phyloP scores from a whole-genome alignment of 2,113 vertebrate genomes.

The Indicator maculatus region DNA sequence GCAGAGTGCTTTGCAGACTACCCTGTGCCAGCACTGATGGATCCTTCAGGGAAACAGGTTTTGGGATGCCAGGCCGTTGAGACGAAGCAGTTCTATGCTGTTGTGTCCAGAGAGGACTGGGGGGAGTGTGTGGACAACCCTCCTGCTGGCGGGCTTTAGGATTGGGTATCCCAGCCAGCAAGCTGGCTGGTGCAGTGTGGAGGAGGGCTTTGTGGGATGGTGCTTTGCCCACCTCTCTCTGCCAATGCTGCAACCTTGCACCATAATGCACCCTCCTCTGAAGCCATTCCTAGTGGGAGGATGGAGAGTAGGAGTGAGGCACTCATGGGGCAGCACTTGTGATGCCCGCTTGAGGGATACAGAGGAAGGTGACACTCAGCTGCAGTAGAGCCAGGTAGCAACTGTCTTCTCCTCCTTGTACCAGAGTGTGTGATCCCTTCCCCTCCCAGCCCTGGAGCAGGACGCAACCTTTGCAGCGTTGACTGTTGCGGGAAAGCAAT shows the following conservation, averaged over 20 bases:
- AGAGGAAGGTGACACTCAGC: background rate
- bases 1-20: background rate
- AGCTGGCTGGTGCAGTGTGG: background rate
- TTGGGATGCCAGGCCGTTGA: background rate
- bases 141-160: too few species aligned
- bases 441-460: conserved; percentile 12
- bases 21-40: accelerated
- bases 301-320: background rate
- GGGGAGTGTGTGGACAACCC: background rate
- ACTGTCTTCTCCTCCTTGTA: conserved; percentile 26
- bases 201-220: background rate
- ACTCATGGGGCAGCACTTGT: background rate
- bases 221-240: background rate
- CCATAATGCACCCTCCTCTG: background rate
- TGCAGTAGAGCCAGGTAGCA: conserved; percentile 25
- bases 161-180: background rate
- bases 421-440: conserved; percentile 60
- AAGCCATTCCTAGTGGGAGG: background rate
- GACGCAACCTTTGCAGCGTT: conserved; percentile 31
- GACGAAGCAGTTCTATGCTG: background rate
- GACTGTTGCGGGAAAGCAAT: conserved; percentile 17
- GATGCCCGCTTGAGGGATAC: background rate
- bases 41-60: background rate
- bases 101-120: background rate
- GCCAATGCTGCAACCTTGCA: background rate